Base-by-base conservation (phyloP, 2,113 vertebrate species). In the Mus spicilegus region DNA sequence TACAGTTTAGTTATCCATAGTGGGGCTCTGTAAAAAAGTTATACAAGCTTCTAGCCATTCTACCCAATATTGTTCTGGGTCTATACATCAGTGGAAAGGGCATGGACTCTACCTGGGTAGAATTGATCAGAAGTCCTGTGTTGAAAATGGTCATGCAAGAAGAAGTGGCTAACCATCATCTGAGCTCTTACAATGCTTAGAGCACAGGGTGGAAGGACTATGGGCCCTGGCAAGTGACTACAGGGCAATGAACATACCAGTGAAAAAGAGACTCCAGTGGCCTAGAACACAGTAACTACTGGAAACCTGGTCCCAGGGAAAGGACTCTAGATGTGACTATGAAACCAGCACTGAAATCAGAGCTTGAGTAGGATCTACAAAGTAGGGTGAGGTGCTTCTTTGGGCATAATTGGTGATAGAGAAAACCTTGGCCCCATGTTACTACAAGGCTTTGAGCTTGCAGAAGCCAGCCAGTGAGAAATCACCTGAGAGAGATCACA, bases 171-270 rank as follows among this genome's bases (percentile, higher is more conserved):
- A n/a, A 51, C 46, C 49, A 8, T 20, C 28, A 17, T 24, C 11
- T 3, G 33, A 80, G 75, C 11, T 22, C 30, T 51, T 26, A 8
- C 65, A 42, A 24, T 49, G 7, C 33, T 85, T 30, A 33, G 36
- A n/a, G 49, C 42, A 3, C 26, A 14, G 5, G 5, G 19, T 17
- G 4, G 4, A 46, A 8, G 10, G 10, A 14, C 56, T 17, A 26
- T n/a, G 22, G 61, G 28, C 49, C 30, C 46, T 20, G 26, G 20
- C 12, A 28, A 2, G 3, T 36, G 46, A 6, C 58, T 46, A 42
- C 14, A 49, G 10, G 6, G 19, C 14, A 1, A 9, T 36, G 16
- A 51, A 10, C 1, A 1, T 82, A 5, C 51, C 19, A 1, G 2
- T 42, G 67, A 54, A 69, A 5, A 14, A 56, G 51, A 46, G 14